phyloP scores from a whole-genome alignment of 1,140 invertebrate genomes.

The Lordiphosa stackelbergi region DNA sequence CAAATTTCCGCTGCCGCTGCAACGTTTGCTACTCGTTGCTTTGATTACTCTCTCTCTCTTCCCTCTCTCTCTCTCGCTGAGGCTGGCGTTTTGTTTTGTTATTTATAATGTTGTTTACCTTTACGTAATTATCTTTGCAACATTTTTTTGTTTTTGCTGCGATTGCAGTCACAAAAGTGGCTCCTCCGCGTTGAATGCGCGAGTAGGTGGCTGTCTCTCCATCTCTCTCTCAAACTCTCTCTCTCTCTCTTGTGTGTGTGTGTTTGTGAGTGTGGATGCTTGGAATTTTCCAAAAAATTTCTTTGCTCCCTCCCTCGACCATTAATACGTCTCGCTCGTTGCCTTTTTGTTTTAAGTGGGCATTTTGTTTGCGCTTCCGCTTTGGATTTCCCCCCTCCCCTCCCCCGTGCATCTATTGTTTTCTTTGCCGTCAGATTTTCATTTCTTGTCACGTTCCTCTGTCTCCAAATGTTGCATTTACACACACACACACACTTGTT shows the following conservation, averaged over 20 bases:
- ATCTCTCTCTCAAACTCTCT: constrained; percentile 9
- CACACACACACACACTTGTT: constrained; percentile 12
- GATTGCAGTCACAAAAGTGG: constrained; percentile 10
- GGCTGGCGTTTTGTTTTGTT: constrained; percentile 40
- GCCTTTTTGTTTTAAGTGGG: constrained; percentile 54
- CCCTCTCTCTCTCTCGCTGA: constrained; percentile 6
- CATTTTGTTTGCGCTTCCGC: constrained; percentile 65
- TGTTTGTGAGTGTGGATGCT: constrained; percentile 40
- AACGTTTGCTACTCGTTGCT: constrained; percentile 34
- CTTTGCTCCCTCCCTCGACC: constrained; percentile 34
- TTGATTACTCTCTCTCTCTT: constrained; percentile 8
- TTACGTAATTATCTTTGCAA: constrained; percentile 72
- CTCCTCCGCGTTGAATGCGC: constrained; percentile 3
- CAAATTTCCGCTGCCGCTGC: constrained; percentile 34
- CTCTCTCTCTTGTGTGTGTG: constrained; percentile 6
- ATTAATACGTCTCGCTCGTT: constrained; percentile 15
- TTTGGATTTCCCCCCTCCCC: constrained; percentile 38
- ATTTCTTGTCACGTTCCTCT: constrained; percentile 19
- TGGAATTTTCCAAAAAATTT: constrained; percentile 68
- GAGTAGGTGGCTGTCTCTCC: constrained; percentile 27
- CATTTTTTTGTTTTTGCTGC: constrained; percentile 26
- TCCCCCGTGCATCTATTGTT: constrained; percentile 1
- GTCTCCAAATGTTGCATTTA: constrained; percentile 27
- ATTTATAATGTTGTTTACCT: constrained; percentile 70
- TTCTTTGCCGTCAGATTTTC: constrained; percentile 6